A percentile compares a stretch with the other conserved stretches of the same genome.
Conservation (phyloP, 2,113 vertebrate genomes). For the Hylia prasina region DNA sequence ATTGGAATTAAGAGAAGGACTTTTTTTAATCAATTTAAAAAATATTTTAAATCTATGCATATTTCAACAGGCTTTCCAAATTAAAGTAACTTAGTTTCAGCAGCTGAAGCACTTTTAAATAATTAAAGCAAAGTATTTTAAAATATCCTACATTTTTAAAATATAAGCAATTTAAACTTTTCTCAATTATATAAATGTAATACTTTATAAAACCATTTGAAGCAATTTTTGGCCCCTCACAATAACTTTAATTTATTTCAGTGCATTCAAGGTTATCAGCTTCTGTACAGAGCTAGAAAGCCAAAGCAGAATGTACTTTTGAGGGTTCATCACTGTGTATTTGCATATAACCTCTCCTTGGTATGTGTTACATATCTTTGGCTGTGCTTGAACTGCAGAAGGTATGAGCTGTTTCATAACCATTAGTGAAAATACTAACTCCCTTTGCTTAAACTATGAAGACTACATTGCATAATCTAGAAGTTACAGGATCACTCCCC, state of each 20-base stretch:
- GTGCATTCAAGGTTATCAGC: neutral
- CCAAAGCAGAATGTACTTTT: neutral
- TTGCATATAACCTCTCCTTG: neutral
- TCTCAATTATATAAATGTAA: conserved; percentile 24
- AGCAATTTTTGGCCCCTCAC: neutral
- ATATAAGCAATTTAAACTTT: neutral
- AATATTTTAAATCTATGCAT: neutral
- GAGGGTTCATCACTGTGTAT: neutral
- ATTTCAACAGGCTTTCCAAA: conserved; percentile 19
- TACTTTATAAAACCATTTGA: neutral
- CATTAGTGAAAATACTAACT: neutral
- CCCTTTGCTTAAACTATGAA: neutral
- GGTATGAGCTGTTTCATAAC: neutral
- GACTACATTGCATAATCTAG: neutral
- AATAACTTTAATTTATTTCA: conserved; percentile 34
- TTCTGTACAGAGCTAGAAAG: neutral
- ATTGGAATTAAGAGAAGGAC: neutral
- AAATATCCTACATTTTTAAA: conserved; percentile 5
- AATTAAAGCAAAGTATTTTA: conserved; percentile 52
- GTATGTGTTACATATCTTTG: neutral
- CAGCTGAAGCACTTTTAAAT: neutral
- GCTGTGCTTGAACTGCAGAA: neutral
- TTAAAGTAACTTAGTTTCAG: conserved; percentile 12
- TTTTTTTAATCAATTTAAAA: neutral
- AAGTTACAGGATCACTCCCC: neutral